Evolutionary conservation across 2,888 invertebrate genomes (phyloP).

Genomic region (Euproctis similis): DNA sequence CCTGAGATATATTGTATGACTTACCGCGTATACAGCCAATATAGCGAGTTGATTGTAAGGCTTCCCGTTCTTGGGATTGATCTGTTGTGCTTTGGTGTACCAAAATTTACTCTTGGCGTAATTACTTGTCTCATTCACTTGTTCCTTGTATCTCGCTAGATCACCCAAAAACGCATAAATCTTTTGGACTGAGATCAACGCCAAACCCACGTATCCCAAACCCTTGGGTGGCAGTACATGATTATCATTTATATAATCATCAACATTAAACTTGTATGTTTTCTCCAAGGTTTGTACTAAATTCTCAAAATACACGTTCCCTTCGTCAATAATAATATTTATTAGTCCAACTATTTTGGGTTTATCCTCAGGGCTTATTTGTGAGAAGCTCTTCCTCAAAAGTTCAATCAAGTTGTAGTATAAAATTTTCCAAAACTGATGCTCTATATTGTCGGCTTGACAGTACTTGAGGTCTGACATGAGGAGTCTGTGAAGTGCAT

Average conservation of each 20-base stretch:
- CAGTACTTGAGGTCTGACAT: constrained; percentile 90
- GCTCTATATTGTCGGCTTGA: constrained; percentile 90
- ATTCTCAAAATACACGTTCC: constrained; percentile 84
- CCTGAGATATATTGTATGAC: too few species aligned
- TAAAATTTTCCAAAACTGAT: constrained; percentile 92
- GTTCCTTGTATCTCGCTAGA: constrained; percentile 91
- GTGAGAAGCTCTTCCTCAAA: constrained; percentile 80
- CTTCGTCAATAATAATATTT: constrained; percentile 85
- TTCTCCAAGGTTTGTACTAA: constrained; percentile 83
- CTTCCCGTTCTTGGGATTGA: constrained; percentile 95
- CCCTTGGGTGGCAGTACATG: constrained; percentile 77
- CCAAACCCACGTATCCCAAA: constrained; percentile 81
- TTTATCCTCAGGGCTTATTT: constrained; percentile 78
- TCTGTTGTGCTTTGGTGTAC: constrained; percentile 94
- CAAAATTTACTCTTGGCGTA: constrained; percentile 84
- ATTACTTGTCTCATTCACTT: constrained; percentile 86
- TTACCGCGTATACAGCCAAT: constrained; percentile 87
- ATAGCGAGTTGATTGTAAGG: constrained; percentile 97
- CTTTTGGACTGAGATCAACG: constrained; percentile 90
- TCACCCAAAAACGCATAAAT: constrained; percentile 93
- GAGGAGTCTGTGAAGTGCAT: constrained; percentile 80
- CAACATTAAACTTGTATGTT: constrained; percentile 83
- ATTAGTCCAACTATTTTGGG: constrained; percentile 79
- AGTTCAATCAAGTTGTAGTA: constrained; percentile 92
- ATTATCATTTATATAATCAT: constrained; percentile 77